Conservation (phyloP, 53 echinoderm and acorn worm species). For the Paelopatides confundens region DNA sequence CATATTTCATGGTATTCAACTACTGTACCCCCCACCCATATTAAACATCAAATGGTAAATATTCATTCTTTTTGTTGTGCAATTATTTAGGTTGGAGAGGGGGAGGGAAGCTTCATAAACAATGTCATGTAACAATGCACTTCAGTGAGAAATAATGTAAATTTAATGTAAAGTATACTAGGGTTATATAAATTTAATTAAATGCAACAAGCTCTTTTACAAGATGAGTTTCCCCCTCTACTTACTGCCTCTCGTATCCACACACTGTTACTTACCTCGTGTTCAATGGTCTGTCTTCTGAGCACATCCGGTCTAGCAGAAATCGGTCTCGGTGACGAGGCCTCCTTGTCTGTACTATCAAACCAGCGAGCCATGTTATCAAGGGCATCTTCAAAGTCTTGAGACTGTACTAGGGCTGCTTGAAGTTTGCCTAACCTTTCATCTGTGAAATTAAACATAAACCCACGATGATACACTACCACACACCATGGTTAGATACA, state of each 20-base stretch:
- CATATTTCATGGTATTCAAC: background rate
- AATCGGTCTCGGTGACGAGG: constrained; percentile 83
- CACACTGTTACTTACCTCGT: constrained; percentile 99
- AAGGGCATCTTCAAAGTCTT: constrained; percentile 97
- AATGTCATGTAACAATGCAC: no score
- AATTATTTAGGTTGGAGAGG: no score
- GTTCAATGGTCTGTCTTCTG: constrained; percentile 84
- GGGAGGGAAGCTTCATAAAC: no score
- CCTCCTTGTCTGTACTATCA: constrained; percentile 84
- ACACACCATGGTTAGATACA: background rate
- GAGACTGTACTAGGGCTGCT: constrained; percentile 91
- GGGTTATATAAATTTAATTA: no score
- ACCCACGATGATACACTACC: background rate
- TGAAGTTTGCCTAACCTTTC: constrained; percentile 98
- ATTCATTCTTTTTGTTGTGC: no score
- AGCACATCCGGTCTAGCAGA: constrained; percentile 97
- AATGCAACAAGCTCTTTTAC: no score
- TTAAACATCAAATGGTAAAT: no score
- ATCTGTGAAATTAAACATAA: constrained; percentile 64
- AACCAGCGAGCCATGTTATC: constrained; percentile 89
- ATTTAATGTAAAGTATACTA: no score
- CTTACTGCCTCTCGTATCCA: no score
- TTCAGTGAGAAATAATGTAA: no score
- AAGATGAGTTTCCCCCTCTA: no score
- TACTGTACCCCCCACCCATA: no score